Evolutionary conservation across 1,140 invertebrate species (phyloP).

Genomic region (Lasaia peninsularis): DNA sequence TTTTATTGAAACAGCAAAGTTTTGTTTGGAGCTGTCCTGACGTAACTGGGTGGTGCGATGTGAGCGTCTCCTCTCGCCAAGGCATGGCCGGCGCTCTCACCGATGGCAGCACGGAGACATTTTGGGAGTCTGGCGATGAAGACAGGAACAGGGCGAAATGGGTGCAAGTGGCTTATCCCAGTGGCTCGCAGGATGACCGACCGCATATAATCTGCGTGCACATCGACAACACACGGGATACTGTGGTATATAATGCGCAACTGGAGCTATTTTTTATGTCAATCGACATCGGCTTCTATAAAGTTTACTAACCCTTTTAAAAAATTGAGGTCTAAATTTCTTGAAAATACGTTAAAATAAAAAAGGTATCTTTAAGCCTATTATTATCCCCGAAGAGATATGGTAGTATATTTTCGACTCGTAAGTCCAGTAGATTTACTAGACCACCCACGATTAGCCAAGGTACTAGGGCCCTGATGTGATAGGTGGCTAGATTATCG

Average conservation of each 20-base stretch:
- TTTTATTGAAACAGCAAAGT: constrained; percentile 37
- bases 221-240: constrained; percentile 94
- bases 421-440: too few species aligned
- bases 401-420: too few species aligned
- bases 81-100: constrained; percentile 95
- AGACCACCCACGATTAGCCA: too few species aligned
- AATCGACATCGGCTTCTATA: too few species aligned
- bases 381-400: too few species aligned
- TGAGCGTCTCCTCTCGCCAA: constrained; percentile 93
- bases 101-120: constrained; percentile 97
- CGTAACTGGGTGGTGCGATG: constrained; percentile 85
- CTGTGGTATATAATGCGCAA: constrained; percentile 81
- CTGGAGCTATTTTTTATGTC: too few species aligned
- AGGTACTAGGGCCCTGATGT: too few species aligned
- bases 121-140: constrained; percentile 99
- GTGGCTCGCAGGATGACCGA: constrained; percentile 76
- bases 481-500: too few species aligned
- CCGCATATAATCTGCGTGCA: constrained; percentile 89
- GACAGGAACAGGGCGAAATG: constrained; percentile 94
- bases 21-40: constrained; percentile 59
- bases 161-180: constrained; percentile 70
- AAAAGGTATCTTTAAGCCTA: too few species aligned
- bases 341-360: neutral
- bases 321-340: neutral
- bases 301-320: too few species aligned